A percentile compares a stretch with the other conserved stretches of the same genome.
Conservation (phyloP, 2,888 invertebrate species). For the Alloplasta piceator region DNA sequence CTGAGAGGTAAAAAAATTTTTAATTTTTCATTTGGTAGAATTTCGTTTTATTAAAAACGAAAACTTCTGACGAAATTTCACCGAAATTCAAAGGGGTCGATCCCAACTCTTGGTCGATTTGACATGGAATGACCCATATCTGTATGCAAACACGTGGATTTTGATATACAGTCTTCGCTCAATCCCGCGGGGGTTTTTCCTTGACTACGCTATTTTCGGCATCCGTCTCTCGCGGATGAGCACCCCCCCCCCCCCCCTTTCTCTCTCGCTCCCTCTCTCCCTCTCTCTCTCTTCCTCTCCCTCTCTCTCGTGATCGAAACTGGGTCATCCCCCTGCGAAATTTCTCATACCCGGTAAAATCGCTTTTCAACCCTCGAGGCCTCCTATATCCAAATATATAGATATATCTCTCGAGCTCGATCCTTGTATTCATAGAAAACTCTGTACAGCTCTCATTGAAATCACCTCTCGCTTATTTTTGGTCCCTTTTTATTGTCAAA, state of each 20-base stretch:
- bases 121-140: too few relatives aligned
- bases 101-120: too few relatives aligned
- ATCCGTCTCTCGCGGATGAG: slow-evolving; percentile 22
- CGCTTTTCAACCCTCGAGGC: slow-evolving; percentile 53
- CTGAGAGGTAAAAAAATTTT: too few relatives aligned
- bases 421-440: slow-evolving; percentile 41
- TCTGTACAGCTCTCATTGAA: slow-evolving; percentile 17
- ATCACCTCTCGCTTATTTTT: slow-evolving; percentile 8
- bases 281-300: slow-evolving; percentile 15
- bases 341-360: slow-evolving; percentile 53
- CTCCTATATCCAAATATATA: neutral
- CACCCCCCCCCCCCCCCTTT: slow-evolving; percentile 14
- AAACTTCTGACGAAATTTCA: too few relatives aligned
- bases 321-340: slow-evolving; percentile 48
- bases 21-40: too few relatives aligned
- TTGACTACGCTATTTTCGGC: slow-evolving; percentile 54
- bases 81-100: too few relatives aligned
- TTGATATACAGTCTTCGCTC: slow-evolving; percentile 1
- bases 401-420: slow-evolving; percentile 17
- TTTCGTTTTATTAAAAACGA: too few relatives aligned
- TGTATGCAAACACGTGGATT: neutral
- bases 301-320: slow-evolving; percentile 26
- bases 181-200: slow-evolving; percentile 40
- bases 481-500: neutral
- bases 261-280: slow-evolving; percentile 12